These are phyloP conservation scores for Progne subis DNA, from an alignment of 2,113 vertebrate species.

Conservation along the genomic window DNA sequence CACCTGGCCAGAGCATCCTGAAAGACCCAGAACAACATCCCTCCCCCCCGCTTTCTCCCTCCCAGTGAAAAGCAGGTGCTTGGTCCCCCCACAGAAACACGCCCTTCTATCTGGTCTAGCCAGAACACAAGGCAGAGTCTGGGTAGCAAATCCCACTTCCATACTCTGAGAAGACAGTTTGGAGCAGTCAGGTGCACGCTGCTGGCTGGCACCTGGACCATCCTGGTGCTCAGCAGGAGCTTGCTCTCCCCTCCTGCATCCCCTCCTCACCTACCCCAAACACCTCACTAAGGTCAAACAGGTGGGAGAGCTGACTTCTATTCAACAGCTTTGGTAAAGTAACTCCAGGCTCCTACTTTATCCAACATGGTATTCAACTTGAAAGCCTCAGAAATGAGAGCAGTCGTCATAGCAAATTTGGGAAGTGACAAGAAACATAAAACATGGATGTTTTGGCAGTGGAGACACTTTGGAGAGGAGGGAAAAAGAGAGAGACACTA, in stretches of 20 bases:
- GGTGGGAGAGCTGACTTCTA: neutral
- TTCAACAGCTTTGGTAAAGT: neutral
- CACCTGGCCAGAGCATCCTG: neutral
- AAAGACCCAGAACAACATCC: neutral
- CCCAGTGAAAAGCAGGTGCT: neutral
- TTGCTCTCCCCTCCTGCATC: neutral
- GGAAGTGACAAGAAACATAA: neutral
- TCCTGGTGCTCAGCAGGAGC: neutral
- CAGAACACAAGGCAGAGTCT: neutral
- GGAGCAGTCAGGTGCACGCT: neutral
- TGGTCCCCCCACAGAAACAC: fast-evolving
- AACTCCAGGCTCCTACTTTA: neutral
- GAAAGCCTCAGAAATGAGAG: neutral
- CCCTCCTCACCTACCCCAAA: neutral
- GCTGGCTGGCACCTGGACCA: neutral
- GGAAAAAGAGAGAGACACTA: neutral
- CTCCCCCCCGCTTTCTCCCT: neutral
- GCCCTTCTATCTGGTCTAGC: neutral
- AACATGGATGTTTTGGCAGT: neutral
- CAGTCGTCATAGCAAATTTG: neutral
- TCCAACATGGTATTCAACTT: neutral
- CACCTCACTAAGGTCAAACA: neutral
- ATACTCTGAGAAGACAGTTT: neutral
- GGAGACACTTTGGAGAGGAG: neutral
- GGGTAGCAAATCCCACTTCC: neutral